Evolutionary conservation across 2,888 invertebrate species (phyloP).

Genomic region (Rapana venosa): DNA sequence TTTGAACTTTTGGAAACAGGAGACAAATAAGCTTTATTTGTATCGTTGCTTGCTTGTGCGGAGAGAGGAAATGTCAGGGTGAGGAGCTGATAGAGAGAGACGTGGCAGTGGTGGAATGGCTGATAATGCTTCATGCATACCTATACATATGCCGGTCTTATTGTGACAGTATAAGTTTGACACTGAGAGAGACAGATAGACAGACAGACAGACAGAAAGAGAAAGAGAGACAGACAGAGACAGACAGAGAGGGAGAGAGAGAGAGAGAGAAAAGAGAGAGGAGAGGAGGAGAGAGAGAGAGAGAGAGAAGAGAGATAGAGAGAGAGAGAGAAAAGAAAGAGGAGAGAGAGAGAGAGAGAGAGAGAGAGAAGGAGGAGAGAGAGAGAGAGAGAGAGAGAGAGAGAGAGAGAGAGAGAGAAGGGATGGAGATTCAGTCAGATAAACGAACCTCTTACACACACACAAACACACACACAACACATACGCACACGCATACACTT

Average conservation of each 20-base stretch:
- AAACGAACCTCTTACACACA: not conserved
- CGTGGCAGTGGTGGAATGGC: no score
- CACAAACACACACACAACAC: no score
- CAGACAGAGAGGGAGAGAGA: not conserved
- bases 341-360: not conserved
- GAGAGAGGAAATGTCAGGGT: no score
- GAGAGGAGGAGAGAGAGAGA: no score
- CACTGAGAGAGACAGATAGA: not conserved
- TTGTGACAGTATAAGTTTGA: no score
- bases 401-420: not conserved
- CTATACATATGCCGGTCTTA: no score
- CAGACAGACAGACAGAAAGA: not conserved
- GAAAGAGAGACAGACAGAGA: not conserved
- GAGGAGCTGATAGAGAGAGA: no score
- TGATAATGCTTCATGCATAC: no score
- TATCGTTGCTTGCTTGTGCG: no score
- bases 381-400: not conserved
- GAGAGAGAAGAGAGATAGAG: not conserved
- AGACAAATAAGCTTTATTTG: no score
- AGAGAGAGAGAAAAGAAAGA: not conserved
- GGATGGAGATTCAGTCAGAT: not conserved
- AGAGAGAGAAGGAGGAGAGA: not conserved
- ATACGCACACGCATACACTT: no score
- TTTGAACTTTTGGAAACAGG: no score
- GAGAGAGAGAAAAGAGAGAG: not conserved